Base-by-base conservation (phyloP, 2,797 vertebrate genomes). In the Paramormyrops hopkinsi region DNA sequence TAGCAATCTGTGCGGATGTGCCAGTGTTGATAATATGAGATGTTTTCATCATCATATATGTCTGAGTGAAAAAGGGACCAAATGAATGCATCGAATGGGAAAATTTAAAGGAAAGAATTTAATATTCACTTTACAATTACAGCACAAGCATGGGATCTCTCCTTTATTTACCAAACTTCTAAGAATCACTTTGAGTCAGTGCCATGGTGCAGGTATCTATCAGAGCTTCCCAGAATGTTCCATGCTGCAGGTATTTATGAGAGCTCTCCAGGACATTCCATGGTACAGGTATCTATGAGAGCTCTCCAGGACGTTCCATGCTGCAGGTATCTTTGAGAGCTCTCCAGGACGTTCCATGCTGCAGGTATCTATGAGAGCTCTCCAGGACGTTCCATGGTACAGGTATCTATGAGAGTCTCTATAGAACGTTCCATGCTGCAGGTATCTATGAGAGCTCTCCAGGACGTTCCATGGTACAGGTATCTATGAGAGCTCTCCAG, bases 71-170 rank as follows among this genome's bases (percentile, higher is more conserved):
- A 89, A 86, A 88, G 88, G 90, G 86, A 91, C 91, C 92, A 46
- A 93, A 92, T 92, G 93, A 91, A 92, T n/a, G 76, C 37, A 44
- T 82, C 41, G 9, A 87, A 91, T 91, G 93, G 93, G 94, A 92
- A 92, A 94, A 93, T 95, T 94, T 94, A 94, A 95, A 95, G 95
- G 95, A 93, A 93, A 94, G 92, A 92, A 96, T 95, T 96, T 95
- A 94, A 95, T 96, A 94, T 95, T 96, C 95, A 95, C 95, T 96
- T 96, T 96, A 96, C 95, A 96, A 94, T 95, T 95, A 96, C 94
- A 96, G 94, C 95, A 95, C 93, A 95, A 93, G 94, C 93, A 95
- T 94, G 94, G 94, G 95, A 46, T 82, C 76, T 96, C 93, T 91
- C 93, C 93, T 96, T 94, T 95, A 94, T 93, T 95, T 93, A 92